Evolutionary conservation across 1,140 invertebrate species (phyloP).

Genomic region (Lasioglossum baleicum): DNA sequence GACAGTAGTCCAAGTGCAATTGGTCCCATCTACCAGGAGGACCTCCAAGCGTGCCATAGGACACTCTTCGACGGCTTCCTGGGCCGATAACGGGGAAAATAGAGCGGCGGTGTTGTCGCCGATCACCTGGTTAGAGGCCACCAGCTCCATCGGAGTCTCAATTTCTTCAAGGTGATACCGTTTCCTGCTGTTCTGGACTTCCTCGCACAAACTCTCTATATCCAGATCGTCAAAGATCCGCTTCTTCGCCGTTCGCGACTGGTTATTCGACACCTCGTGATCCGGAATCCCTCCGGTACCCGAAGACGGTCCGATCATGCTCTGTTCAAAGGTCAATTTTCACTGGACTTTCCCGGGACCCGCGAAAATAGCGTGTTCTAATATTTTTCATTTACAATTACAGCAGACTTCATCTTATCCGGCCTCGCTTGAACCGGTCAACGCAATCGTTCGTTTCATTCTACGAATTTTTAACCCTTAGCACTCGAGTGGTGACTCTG

Average conservation of each 20-base stretch:
- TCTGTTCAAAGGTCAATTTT: neutral
- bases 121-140: conserved; percentile 47
- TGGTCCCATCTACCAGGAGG: conserved; percentile 75
- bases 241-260: conserved; percentile 56
- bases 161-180: conserved; percentile 62
- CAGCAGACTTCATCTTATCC: too few species aligned
- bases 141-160: conserved; percentile 56
- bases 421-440: too few species aligned
- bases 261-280: conserved; percentile 50
- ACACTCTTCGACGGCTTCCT: conserved; percentile 55
- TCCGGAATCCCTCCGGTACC: conserved; percentile 54
- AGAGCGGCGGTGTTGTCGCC: conserved; percentile 28
- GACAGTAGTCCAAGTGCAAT: conserved; percentile 61
- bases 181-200: conserved; percentile 68
- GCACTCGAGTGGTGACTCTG: too few species aligned
- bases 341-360: neutral
- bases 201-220: conserved; percentile 75
- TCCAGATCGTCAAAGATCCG: conserved; percentile 74
- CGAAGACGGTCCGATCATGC: conserved; percentile 77
- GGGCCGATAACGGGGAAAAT: conserved; percentile 45
- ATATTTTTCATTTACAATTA: too few species aligned
- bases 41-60: conserved; percentile 74
- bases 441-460: too few species aligned
- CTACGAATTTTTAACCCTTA: too few species aligned
- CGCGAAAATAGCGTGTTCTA: too few species aligned